These are phyloP conservation scores for Ariopsis seemanni DNA, from an alignment of 2,113 vertebrate genomes.

Conservation along the genomic window DNA sequence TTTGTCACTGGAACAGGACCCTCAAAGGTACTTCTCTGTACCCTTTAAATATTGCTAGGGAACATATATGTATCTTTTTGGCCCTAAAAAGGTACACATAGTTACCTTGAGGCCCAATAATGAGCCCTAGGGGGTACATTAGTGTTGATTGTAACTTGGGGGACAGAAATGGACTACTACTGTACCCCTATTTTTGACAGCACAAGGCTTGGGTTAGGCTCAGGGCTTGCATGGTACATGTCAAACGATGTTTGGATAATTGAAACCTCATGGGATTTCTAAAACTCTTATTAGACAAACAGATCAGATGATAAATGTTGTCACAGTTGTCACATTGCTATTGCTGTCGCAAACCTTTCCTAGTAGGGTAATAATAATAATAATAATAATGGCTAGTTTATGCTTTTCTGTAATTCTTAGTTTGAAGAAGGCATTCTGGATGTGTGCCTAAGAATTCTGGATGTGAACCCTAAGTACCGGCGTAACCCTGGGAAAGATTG, in stretches of 20 bases:
- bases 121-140: too few species aligned
- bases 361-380: background rate
- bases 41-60: too few species aligned
- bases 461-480: conserved; percentile 84
- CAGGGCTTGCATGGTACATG: background rate
- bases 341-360: background rate
- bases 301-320: background rate
- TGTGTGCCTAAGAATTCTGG: conserved; percentile 80
- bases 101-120: too few species aligned
- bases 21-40: too few species aligned
- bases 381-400: background rate
- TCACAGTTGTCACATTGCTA: background rate
- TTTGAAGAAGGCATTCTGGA: conserved; percentile 85
- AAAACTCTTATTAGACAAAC: background rate
- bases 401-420: conserved; percentile 63
- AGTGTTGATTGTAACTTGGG: too few species aligned
- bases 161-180: too few species aligned
- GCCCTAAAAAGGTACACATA: too few species aligned
- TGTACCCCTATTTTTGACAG: too few species aligned
- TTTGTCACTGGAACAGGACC: too few species aligned
- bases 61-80: too few species aligned
- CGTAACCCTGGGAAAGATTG: conserved; percentile 75
- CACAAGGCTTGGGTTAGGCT: background rate
- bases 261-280: background rate
- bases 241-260: background rate